A percentile compares a stretch with the other conserved stretches of the same genome.
These are phyloP conservation scores for Drosophila monieri DNA, from an alignment of 2,888 invertebrate genomes.

Conservation along the genomic window DNA sequence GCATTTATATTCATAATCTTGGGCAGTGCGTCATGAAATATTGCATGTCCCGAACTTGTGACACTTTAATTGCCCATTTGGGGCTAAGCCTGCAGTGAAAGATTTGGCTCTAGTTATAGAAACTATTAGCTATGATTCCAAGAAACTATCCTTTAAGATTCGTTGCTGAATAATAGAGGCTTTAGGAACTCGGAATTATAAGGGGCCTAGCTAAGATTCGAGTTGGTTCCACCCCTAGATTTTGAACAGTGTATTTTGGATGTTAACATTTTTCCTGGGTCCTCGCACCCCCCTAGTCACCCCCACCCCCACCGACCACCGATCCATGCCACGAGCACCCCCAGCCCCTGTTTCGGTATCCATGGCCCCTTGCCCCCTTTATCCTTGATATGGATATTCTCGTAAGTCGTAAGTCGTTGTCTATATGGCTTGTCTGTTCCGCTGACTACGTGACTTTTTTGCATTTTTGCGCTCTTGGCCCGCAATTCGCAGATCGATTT, in stretches of 20 bases:
- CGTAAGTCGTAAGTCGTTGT: conserved; percentile 74
- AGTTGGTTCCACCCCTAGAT: neutral
- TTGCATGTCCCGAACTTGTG: conserved; percentile 79
- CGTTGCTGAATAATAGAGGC: neutral
- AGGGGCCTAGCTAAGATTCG: no score
- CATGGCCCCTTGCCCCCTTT: neutral
- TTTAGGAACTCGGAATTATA: no score
- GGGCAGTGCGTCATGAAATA: conserved; percentile 77
- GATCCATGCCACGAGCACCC: conserved; percentile 48
- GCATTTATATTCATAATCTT: conserved; percentile 81
- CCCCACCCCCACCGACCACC: conserved; percentile 9
- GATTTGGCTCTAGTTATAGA: neutral
- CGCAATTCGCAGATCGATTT: conserved; percentile 66
- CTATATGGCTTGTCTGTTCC: conserved; percentile 67
- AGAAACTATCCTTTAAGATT: neutral
- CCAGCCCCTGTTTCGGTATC: neutral
- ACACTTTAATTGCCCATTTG: conserved; percentile 79
- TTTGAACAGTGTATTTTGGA: neutral
- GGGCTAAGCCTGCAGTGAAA: conserved; percentile 20
- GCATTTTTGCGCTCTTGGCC: conserved; percentile 52
- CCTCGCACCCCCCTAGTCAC: conserved; percentile 44
- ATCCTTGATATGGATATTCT: conserved; percentile 16
- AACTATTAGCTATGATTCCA: neutral
- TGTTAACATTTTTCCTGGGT: conserved; percentile 5
- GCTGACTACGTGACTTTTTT: conserved; percentile 73